These are phyloP conservation scores for Eustalomyia histrio DNA, from an alignment of 2,888 invertebrate species.

Conservation along the genomic window DNA sequence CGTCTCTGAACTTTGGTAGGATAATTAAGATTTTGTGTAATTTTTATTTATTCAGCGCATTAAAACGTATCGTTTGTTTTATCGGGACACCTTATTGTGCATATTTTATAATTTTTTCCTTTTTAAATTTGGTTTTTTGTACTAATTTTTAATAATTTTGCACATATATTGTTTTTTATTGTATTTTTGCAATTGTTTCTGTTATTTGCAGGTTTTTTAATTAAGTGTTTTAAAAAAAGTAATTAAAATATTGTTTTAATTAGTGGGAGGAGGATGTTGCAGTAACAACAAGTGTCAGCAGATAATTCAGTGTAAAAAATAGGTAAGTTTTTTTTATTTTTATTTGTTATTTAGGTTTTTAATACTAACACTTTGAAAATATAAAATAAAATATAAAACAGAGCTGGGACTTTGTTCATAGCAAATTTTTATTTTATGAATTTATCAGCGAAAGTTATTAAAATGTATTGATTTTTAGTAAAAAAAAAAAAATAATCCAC, in stretches of 20 bases:
- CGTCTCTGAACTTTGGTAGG: no score
- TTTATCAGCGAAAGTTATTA: no score
- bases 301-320: conserved; percentile 11
- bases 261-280: conserved; percentile 13
- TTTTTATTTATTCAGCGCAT: no score
- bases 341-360: not conserved
- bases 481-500: no score
- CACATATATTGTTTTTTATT: conserved; percentile 18
- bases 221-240: conserved; percentile 19
- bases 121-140: not conserved
- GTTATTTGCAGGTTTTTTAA: conserved; percentile 3
- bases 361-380: no score
- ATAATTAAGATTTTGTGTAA: no score
- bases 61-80: no score
- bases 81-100: conserved; percentile 26
- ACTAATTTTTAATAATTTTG: not conserved
- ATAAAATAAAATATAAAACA: no score
- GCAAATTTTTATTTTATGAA: no score
- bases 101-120: not conserved
- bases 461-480: no score
- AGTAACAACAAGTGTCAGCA: conserved; percentile 25
- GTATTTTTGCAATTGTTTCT: conserved; percentile 8
- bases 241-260: conserved; percentile 19
- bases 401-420: no score
- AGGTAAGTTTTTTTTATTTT: conserved; percentile 1